A percentile compares a stretch with the other conserved stretches of the same genome.
phyloP scores from a whole-genome alignment of 2,797 vertebrate genomes.

The Enteromius mattozi region DNA sequence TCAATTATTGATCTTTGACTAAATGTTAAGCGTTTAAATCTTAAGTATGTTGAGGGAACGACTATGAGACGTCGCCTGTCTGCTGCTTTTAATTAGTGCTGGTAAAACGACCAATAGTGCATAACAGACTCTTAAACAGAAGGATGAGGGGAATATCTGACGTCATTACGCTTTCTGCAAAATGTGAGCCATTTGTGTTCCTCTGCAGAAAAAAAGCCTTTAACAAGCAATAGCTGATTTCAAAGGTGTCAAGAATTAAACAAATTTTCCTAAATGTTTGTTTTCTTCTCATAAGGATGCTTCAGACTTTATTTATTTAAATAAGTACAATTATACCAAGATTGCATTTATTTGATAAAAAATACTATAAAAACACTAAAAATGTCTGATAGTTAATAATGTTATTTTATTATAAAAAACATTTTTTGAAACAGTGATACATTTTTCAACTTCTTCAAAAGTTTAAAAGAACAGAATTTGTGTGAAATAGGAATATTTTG shows the following conservation, averaged over 20 bases:
- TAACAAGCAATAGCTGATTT: background rate
- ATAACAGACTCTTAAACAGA: background rate
- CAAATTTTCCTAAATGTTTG: background rate
- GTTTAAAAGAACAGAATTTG: background rate
- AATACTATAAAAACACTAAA: background rate
- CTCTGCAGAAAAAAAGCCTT: background rate
- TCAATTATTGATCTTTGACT: conserved; percentile 61
- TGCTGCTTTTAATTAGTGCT: conserved; percentile 7
- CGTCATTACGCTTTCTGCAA: accelerated
- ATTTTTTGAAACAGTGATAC: background rate
- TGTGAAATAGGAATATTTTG: background rate
- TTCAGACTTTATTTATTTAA: background rate
- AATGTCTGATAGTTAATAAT: no score
- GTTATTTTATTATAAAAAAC: no score
- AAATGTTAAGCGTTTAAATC: conserved; percentile 43
- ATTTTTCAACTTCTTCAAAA: background rate
- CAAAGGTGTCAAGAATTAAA: background rate
- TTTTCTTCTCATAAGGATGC: background rate
- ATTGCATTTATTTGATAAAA: background rate
- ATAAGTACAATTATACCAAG: background rate
- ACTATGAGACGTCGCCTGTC: background rate
- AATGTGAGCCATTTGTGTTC: background rate
- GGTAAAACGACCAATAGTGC: background rate
- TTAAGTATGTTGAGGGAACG: background rate
- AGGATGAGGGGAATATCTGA: background rate